A percentile compares a stretch with the other conserved stretches of the same genome.
phyloP scores from a whole-genome alignment of 2,113 vertebrate genomes.

The Sinocyclocheilus rhinocerous region DNA sequence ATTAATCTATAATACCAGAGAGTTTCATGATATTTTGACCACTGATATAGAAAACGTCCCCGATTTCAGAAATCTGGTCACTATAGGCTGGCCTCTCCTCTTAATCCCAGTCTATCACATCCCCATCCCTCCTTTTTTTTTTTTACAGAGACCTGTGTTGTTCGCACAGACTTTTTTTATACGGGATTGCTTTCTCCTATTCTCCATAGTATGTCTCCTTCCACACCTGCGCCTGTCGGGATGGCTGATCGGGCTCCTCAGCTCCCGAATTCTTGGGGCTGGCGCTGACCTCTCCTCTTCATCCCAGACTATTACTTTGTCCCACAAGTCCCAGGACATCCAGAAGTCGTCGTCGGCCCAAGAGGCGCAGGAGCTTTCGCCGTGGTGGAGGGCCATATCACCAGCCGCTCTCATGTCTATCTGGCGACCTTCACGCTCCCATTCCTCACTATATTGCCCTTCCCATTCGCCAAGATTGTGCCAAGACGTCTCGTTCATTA shows the following conservation, averaged over 20 bases:
- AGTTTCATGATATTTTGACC: not conserved
- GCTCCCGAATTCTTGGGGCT: not conserved
- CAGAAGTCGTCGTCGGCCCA: constrained; percentile 26
- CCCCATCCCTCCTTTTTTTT: too few relatives aligned
- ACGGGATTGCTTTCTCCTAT: not conserved
- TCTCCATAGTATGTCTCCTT: not conserved
- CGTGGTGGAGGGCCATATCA: not conserved
- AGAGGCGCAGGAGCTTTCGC: not conserved
- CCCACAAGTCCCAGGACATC: constrained; percentile 41
- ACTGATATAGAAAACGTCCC: not conserved
- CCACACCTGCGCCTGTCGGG: not conserved
- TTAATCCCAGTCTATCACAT: too few relatives aligned
- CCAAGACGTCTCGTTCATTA: too few relatives aligned
- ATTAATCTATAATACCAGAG: not conserved
- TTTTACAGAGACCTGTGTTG: not conserved
- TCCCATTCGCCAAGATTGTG: too few relatives aligned
- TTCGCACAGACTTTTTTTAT: not conserved
- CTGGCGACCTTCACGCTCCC: too few relatives aligned
- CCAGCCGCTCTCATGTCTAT: not conserved
- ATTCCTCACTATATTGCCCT: too few relatives aligned
- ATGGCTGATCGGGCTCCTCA: not conserved
- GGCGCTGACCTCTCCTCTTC: not conserved
- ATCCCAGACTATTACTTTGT: constrained; percentile 39
- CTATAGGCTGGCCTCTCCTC: too few relatives aligned
- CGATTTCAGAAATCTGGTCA: not conserved